Evolutionary conservation across 30 jellyfish, hydroid and myxozoan species (phyloP).

Genomic region (Cassiopea xamachana): DNA sequence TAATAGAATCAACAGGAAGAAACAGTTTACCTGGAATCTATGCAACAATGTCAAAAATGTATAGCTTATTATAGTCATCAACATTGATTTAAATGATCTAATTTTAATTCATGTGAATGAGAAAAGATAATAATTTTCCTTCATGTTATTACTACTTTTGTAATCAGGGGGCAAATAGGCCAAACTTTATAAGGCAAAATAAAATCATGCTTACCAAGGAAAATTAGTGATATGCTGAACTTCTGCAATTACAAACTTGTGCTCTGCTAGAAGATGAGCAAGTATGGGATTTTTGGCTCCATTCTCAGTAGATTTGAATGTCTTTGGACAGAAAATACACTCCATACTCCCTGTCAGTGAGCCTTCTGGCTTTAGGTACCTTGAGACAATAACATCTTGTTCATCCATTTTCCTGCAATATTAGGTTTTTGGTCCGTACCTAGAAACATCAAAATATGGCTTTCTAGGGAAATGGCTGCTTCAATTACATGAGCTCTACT

Average conservation of each 20-base stretch:
- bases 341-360: constrained; percentile 56
- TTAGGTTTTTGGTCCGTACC: neutral
- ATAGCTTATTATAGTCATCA: no score
- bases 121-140: no score
- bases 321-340: constrained; percentile 76
- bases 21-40: no score
- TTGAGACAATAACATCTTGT: neutral
- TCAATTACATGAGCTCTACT: no score
- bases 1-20: no score
- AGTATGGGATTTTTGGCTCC: constrained; percentile 83
- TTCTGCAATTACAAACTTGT: constrained; percentile 87
- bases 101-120: no score
- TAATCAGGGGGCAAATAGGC: neutral
- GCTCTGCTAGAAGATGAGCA: constrained; percentile 89
- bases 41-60: no score
- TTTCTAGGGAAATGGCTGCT: no score
- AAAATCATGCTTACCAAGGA: constrained; percentile 67
- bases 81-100: no score
- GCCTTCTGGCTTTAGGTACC: constrained; percentile 38
- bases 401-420: neutral
- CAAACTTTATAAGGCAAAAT: neutral
- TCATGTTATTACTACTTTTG: no score
- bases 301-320: constrained; percentile 84
- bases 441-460: neutral
- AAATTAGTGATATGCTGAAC: constrained; percentile 85